Evolutionary conservation across 1,140 invertebrate genomes (phyloP), one percentile per base, ranked within the genome.

Genomic region (Plutomurus gul): DNA sequence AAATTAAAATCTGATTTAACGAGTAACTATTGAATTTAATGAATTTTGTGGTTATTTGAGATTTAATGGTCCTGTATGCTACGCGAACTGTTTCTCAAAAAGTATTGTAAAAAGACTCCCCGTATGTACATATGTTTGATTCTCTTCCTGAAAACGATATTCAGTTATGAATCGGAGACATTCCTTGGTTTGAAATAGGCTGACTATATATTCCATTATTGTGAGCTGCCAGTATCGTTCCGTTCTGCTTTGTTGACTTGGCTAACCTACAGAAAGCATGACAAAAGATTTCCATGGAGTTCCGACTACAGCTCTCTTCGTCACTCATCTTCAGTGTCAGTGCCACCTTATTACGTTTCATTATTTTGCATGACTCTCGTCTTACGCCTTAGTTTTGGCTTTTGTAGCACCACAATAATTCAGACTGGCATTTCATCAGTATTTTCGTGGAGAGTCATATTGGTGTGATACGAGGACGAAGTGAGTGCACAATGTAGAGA

Each of bases 231-330:
- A 36, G 1, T 25, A 33, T 16, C 36, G 56, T 33, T 65, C 1
- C 56, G 56, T 65, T 65, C 56, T 65, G 56, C 56, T 65, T 65
- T 65, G 56, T 65, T 65, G 56, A 36, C 56, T 65, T 65, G 16
- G 56, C 30, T 65, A 65, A 65, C 56, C 30, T 65, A 33, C n/a
- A n/a, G n/a, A n/a, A n/a, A 65, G 36, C 30, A 65, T 65, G 56
- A 65, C 56, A 65, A 65, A 36, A 27, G 27, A 65, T 65, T 65
- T 65, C 27, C 27, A 33, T 33, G 56, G 56, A 65, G 56, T n/a
- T 30, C 30, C 18, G 18, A 33, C 51, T 30, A 25, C 51, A 18
- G 11, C 27, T n/a, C 27, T 30, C n/a, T 7, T 30, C 4, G 27
- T 65, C 30, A 65, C 27, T 65, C 56, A 65, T 27, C 51, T 56